phyloP scores from a whole-genome alignment of 2,888 invertebrate species.

The Strigamia crassipes region DNA sequence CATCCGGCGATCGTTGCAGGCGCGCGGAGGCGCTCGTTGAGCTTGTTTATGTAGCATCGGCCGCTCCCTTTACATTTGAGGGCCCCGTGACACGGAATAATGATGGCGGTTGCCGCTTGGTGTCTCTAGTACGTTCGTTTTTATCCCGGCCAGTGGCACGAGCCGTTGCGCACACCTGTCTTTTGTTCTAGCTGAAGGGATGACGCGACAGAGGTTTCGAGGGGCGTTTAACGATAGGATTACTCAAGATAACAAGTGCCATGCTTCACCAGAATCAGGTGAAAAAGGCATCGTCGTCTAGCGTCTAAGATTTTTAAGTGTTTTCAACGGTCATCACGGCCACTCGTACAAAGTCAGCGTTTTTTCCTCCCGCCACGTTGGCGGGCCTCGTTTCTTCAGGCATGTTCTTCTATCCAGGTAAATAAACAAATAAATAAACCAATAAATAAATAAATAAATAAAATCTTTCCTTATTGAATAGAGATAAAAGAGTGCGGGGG shows the following conservation, averaged over 20 bases:
- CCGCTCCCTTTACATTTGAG: slow-evolving; percentile 13
- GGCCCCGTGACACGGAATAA: slow-evolving; percentile 26
- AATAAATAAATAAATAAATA: neutral
- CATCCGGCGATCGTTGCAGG: slow-evolving; percentile 15
- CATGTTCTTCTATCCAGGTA: slow-evolving; percentile 31
- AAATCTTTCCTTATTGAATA: neutral
- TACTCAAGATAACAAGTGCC: slow-evolving; percentile 24
- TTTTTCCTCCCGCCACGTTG: slow-evolving; percentile 19
- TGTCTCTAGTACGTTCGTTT: neutral
- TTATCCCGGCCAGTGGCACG: slow-evolving; percentile 24
- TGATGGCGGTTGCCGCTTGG: slow-evolving; percentile 11
- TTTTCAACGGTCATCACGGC: neutral
- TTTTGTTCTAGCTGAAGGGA: slow-evolving; percentile 13
- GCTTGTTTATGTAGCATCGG: slow-evolving; percentile 27
- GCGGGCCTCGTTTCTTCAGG: neutral
- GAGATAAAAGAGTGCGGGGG: slow-evolving; percentile 5
- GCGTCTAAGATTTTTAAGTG: neutral
- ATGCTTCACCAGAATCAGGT: neutral
- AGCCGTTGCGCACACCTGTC: slow-evolving; percentile 21
- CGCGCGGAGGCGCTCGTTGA: slow-evolving; percentile 28
- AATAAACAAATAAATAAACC: neutral
- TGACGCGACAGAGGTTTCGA: slow-evolving; percentile 18
- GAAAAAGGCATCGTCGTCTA: neutral
- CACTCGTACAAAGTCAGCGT: slow-evolving; percentile 11
- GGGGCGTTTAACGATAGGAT: slow-evolving; percentile 11